Conservation (phyloP, 1,140 invertebrate genomes). For the Diorhabda carinulata region DNA sequence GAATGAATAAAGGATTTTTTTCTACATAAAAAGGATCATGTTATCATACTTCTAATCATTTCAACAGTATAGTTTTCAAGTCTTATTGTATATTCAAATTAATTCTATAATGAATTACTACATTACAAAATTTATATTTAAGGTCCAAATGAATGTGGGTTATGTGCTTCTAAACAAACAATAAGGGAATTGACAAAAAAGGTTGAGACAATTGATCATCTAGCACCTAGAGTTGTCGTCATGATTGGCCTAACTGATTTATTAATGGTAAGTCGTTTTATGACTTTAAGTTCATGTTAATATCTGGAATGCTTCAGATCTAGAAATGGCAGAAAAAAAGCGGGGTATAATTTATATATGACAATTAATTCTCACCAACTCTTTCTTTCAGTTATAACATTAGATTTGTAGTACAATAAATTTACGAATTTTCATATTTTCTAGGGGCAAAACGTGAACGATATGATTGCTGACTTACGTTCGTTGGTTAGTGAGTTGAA, state of each 20-base stretch:
- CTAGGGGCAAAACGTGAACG: conserved; percentile 29
- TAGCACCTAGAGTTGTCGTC: conserved; percentile 34
- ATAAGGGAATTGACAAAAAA: conserved; percentile 31
- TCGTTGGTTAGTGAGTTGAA: conserved; percentile 30
- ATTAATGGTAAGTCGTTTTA: conserved; percentile 18
- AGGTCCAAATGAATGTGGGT: conserved; percentile 32
- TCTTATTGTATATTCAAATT: too few relatives aligned
- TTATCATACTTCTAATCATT: too few relatives aligned
- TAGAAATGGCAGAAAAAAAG: too few relatives aligned
- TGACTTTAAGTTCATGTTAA: too few relatives aligned
- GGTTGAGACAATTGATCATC: conserved; percentile 21
- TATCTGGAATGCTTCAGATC: too few relatives aligned
- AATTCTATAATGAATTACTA: background rate
- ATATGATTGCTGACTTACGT: conserved; percentile 32
- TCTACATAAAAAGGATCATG: background rate
- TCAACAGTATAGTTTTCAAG: too few relatives aligned
- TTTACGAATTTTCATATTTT: conserved; percentile 4
- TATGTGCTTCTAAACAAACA: conserved; percentile 26
- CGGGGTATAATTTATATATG: too few relatives aligned
- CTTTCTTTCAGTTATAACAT: too few relatives aligned
- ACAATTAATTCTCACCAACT: too few relatives aligned
- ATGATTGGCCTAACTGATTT: conserved; percentile 36
- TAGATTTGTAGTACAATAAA: too few relatives aligned
- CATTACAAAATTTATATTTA: background rate
- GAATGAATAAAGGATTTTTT: too few relatives aligned